Evolutionary conservation across 2,888 invertebrate genomes (phyloP).

Genomic region (Blastobasis adustella): DNA sequence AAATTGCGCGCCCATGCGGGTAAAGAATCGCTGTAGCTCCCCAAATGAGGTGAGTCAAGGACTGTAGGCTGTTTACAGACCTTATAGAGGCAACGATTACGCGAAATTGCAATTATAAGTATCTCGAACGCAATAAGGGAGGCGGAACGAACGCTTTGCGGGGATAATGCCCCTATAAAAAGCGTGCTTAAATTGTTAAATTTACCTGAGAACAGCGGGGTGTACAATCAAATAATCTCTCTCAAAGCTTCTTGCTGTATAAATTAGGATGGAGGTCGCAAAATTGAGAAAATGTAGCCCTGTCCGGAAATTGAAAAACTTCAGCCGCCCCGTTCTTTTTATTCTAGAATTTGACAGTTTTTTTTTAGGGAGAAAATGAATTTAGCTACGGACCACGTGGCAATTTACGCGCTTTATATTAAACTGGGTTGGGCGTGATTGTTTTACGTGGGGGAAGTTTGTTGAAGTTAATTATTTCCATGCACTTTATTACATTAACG

Average conservation of each 20-base stretch:
- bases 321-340: constrained; percentile 45
- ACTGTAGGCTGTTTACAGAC: constrained; percentile 24
- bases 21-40: not conserved
- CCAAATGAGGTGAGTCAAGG: constrained; percentile 11
- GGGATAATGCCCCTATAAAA: constrained; percentile 56
- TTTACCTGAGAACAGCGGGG: constrained; percentile 61
- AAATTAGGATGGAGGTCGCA: constrained; percentile 56
- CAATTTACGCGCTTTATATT: constrained; percentile 34
- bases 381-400: constrained; percentile 29
- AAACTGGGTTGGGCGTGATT: constrained; percentile 23
- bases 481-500: not conserved
- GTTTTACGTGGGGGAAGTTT: constrained; percentile 10
- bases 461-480: not conserved
- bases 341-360: constrained; percentile 55
- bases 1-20: not conserved
- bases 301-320: constrained; percentile 72
- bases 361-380: constrained; percentile 38
- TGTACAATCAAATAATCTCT: constrained; percentile 61
- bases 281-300: constrained; percentile 58
- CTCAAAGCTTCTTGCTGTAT: constrained; percentile 56
- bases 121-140: constrained; percentile 37
- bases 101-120: constrained; percentile 44
- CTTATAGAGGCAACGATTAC: constrained; percentile 27
- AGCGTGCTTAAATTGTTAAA: constrained; percentile 58
- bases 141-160: constrained; percentile 37